A percentile compares a stretch with the other conserved stretches of the same genome.
These are phyloP conservation scores for Cephonodes hylas DNA, from an alignment of 2,888 invertebrate genomes.

Conservation along the genomic window DNA sequence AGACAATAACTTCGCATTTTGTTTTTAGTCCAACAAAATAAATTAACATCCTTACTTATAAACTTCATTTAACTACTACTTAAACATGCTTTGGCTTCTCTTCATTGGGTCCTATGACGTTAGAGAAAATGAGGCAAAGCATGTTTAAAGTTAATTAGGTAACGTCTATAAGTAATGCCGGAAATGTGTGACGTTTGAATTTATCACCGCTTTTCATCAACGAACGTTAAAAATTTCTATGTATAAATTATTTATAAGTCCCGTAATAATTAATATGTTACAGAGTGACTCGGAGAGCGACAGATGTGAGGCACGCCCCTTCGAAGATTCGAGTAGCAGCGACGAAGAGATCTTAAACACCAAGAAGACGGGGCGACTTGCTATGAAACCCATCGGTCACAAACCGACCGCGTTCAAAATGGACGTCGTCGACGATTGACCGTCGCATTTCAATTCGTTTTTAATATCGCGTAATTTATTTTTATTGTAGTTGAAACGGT, in stretches of 20 bases:
- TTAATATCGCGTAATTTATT: slow-evolving; percentile 3
- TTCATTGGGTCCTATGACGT: too few species aligned
- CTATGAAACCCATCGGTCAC: slow-evolving; percentile 67
- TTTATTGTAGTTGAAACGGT: slow-evolving; percentile 1
- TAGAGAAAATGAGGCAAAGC: too few species aligned
- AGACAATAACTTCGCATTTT: too few species aligned
- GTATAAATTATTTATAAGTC: background rate
- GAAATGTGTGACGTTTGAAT: too few species aligned
- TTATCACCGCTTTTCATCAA: background rate
- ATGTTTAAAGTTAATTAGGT: too few species aligned
- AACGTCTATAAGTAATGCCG: too few species aligned
- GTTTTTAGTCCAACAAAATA: too few species aligned
- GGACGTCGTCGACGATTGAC: slow-evolving; percentile 69
- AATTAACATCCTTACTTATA: too few species aligned
- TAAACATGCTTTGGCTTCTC: too few species aligned
- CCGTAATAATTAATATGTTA: background rate
- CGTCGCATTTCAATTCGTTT: background rate
- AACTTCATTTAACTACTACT: too few species aligned
- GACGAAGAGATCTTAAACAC: slow-evolving; percentile 70
- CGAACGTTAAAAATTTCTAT: background rate
- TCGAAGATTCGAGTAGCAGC: slow-evolving; percentile 68
- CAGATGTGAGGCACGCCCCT: slow-evolving; percentile 50
- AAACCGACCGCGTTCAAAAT: slow-evolving; percentile 65
- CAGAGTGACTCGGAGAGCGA: slow-evolving; percentile 58
- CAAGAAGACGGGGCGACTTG: slow-evolving; percentile 56